These are phyloP conservation scores for Mongoloraphidia duomilia DNA, from an alignment of 2,888 invertebrate species.

Conservation along the genomic window DNA sequence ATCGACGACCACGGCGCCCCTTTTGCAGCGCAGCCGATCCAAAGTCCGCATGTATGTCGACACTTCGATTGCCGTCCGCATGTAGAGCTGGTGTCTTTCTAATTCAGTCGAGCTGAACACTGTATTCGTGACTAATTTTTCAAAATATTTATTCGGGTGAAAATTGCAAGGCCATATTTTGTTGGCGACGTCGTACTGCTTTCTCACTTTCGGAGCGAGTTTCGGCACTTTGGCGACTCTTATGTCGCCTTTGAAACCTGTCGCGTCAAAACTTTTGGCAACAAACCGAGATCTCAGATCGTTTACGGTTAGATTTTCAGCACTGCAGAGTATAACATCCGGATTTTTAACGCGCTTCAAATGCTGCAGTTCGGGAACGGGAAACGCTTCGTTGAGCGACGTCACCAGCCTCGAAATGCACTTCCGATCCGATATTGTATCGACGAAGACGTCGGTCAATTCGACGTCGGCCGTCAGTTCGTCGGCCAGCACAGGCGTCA, in stretches of 20 bases:
- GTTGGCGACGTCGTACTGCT: conserved; percentile 46
- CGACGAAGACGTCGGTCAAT: conserved; percentile 42
- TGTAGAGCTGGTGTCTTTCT: conserved; percentile 38
- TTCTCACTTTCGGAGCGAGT: conserved; percentile 44
- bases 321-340: conserved; percentile 40
- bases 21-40: conserved; percentile 22
- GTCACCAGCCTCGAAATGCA: conserved; percentile 46
- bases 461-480: conserved; percentile 35
- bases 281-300: conserved; percentile 31
- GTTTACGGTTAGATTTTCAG: conserved; percentile 18
- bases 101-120: conserved; percentile 43
- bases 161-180: conserved; percentile 72
- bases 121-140: conserved; percentile 44
- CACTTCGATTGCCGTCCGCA: conserved; percentile 41
- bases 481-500: conserved; percentile 39
- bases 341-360: conserved; percentile 55
- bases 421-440: conserved; percentile 42
- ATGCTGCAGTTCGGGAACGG: conserved; percentile 48
- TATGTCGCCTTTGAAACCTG: conserved; percentile 35
- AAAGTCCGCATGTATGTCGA: conserved; percentile 24
- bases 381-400: conserved; percentile 39
- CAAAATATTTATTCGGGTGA: conserved; percentile 62
- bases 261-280: conserved; percentile 33
- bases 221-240: conserved; percentile 42
- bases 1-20: conserved; percentile 58